These are phyloP conservation scores for Pollimyrus isidori DNA, from an alignment of 2,113 vertebrate species.

Conservation along the genomic window DNA sequence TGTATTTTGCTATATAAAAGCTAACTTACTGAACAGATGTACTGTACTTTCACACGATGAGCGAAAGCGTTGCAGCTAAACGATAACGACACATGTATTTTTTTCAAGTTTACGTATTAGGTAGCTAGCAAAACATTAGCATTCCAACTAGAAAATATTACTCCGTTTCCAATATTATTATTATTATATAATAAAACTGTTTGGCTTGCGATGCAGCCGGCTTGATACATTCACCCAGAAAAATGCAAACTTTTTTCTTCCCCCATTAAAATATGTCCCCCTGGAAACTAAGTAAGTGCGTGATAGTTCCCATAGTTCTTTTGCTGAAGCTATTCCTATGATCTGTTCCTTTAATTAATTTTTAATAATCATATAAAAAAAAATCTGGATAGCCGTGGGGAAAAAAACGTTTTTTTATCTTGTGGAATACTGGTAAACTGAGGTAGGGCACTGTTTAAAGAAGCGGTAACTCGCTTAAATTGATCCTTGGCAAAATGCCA, in stretches of 20 bases:
- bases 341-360: not conserved
- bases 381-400: not conserved
- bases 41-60: not conserved
- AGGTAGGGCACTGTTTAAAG: not conserved
- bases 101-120: not conserved
- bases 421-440: not conserved
- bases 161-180: not conserved
- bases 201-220: not conserved
- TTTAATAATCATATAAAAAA: not conserved
- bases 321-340: not conserved
- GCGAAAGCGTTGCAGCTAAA: not conserved
- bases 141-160: not conserved
- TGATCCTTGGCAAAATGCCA: not conserved
- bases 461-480: not conserved
- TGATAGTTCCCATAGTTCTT: not conserved
- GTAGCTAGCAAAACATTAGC: not conserved
- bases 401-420: not conserved
- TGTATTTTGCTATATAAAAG: not conserved
- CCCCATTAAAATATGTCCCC: slow-evolving; percentile 11
- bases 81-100: not conserved
- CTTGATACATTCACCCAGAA: not conserved
- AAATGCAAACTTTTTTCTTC: not conserved
- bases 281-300: not conserved
- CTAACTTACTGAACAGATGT: not conserved
- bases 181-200: not conserved